Evolutionary conservation across 2,113 vertebrate species (phyloP).

Genomic region (Astur gentilis): DNA sequence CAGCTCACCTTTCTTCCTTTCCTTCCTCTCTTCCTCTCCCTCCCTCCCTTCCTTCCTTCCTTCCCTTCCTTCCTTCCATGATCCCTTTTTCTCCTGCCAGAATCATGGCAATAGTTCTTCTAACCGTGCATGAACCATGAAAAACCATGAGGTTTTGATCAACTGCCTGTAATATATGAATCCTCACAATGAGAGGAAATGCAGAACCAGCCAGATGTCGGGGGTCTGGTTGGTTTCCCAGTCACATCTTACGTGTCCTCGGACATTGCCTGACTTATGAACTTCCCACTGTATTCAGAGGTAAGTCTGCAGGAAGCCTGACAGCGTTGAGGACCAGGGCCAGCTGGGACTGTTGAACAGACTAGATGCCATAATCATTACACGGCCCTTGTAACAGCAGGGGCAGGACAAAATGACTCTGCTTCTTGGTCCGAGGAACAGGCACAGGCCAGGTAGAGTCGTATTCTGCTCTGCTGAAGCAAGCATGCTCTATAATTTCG

Average conservation of each 20-base stretch:
- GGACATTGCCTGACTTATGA: not conserved
- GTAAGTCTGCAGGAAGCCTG: not conserved
- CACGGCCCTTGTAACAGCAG: not conserved
- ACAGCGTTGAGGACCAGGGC: not conserved
- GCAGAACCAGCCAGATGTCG: not conserved
- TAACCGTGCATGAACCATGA: too few relatives aligned
- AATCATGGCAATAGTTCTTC: not conserved
- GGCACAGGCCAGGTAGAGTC: not conserved
- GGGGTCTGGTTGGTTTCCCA: not conserved
- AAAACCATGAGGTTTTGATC: not conserved
- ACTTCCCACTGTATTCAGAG: not conserved
- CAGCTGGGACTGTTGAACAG: not conserved
- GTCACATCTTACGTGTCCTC: not conserved
- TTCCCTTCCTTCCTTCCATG: not conserved
- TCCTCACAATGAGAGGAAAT: not conserved
- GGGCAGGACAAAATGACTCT: not conserved
- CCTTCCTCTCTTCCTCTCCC: not conserved
- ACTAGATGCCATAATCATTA: not conserved
- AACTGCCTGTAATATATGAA: not conserved
- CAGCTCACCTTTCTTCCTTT: not conserved
- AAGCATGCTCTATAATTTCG: not conserved
- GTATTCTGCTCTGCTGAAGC: not conserved
- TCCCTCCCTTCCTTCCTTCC: not conserved
- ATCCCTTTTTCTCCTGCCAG: not conserved
- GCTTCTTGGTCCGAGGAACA: not conserved